Evolutionary conservation across 2,113 vertebrate species (phyloP).

Genomic region (Stegostoma tigrinum): DNA sequence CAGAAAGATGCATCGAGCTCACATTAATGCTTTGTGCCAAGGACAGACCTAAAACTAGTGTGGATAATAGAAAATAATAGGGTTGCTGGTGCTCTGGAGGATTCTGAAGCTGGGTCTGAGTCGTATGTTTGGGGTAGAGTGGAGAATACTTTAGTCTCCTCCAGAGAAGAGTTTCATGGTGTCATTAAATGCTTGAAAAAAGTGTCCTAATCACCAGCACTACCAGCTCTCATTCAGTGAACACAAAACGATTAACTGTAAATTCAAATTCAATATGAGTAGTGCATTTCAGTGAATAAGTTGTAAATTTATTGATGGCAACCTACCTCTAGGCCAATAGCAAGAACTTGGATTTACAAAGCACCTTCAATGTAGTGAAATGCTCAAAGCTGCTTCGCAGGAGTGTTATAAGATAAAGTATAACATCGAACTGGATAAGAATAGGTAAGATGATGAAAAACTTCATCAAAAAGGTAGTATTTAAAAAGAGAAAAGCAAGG

Average conservation of each 20-base stretch:
- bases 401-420: background rate
- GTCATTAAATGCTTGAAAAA: background rate
- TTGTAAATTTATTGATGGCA: background rate
- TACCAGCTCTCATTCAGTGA: background rate
- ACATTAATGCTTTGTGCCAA: background rate
- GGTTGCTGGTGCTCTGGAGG: background rate
- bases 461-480: background rate
- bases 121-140: background rate
- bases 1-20: background rate
- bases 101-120: background rate
- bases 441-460: background rate
- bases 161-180: background rate
- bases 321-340: background rate
- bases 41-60: background rate
- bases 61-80: background rate
- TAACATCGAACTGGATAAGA: background rate
- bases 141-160: background rate
- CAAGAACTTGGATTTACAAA: background rate
- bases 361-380: background rate
- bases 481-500: background rate
- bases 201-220: background rate
- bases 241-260: background rate
- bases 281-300: background rate
- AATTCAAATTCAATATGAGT: background rate
- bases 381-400: background rate